These are phyloP conservation scores for Agapostemon virescens DNA, from an alignment of 2,888 invertebrate species.

Conservation along the genomic window DNA sequence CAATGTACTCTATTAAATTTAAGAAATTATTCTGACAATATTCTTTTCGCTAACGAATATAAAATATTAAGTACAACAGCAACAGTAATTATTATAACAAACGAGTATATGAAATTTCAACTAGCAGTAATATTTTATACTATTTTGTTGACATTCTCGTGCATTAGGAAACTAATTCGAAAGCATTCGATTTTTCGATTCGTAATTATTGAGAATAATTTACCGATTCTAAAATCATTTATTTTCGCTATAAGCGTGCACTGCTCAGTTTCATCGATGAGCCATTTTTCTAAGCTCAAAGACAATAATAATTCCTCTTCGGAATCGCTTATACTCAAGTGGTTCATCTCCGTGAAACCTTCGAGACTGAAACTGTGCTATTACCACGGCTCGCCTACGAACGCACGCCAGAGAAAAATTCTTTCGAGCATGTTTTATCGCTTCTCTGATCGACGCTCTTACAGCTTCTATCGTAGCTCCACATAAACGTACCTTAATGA, in stretches of 20 bases:
- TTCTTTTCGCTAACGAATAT: too few species aligned
- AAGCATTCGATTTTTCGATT: not conserved
- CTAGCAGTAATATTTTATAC: not conserved
- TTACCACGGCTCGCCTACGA: not conserved
- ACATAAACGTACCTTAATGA: not conserved
- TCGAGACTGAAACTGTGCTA: not conserved
- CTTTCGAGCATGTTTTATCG: not conserved
- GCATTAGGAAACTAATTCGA: not conserved
- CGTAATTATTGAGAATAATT: too few species aligned
- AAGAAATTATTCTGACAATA: too few species aligned
- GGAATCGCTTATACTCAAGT: too few species aligned
- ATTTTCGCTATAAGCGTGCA: too few species aligned
- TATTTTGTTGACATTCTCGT: not conserved
- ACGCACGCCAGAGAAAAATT: not conserved
- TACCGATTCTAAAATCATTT: too few species aligned
- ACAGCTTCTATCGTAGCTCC: not conserved
- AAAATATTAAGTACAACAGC: too few species aligned
- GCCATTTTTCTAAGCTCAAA: too few species aligned
- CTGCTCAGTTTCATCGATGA: too few species aligned
- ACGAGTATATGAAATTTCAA: slow-evolving; percentile 28
- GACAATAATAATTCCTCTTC: too few species aligned
- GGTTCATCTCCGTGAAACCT: too few species aligned
- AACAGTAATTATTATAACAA: slow-evolving; percentile 57
- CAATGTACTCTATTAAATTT: too few species aligned
- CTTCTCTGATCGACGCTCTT: not conserved